Evolutionary conservation across 92 coral and sea anemone species (phyloP).

Genomic region (Epizoanthus rinbou): DNA sequence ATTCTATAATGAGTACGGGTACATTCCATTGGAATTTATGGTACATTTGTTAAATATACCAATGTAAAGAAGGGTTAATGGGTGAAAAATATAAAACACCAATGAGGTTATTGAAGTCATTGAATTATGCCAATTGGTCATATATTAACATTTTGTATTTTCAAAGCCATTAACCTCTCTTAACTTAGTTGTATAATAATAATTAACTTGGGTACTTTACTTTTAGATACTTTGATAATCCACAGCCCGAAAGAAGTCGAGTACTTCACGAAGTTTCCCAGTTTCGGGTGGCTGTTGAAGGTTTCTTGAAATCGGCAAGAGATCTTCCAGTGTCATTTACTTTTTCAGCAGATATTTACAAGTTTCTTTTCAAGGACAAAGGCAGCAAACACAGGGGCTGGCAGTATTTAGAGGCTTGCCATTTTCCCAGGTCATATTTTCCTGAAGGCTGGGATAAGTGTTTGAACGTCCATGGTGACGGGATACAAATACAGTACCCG

Average conservation of each 20-base stretch:
- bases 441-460: slow-evolving; percentile 38
- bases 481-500: slow-evolving; percentile 30
- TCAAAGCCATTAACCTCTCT: no score
- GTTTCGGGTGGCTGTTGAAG: slow-evolving; percentile 12
- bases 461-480: slow-evolving; percentile 30
- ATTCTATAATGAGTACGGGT: no score
- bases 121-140: no score
- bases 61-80: no score
- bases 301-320: not conserved
- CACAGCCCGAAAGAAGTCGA: not conserved
- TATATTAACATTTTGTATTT: no score
- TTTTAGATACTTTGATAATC: slow-evolving; percentile 5
- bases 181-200: no score
- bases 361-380: slow-evolving; percentile 30
- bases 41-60: no score
- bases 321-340: slow-evolving; percentile 17
- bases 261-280: not conserved
- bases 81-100: no score
- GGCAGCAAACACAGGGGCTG: slow-evolving; percentile 21
- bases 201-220: not conserved
- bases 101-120: no score
- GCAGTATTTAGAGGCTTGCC: slow-evolving; percentile 7
- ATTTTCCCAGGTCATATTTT: slow-evolving; percentile 35
- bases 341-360: slow-evolving; percentile 20
- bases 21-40: no score